A percentile compares a stretch with the other conserved stretches of the same genome.
Conservation (phyloP, 2,888 invertebrate species). For the Margaritifera margaritifera region DNA sequence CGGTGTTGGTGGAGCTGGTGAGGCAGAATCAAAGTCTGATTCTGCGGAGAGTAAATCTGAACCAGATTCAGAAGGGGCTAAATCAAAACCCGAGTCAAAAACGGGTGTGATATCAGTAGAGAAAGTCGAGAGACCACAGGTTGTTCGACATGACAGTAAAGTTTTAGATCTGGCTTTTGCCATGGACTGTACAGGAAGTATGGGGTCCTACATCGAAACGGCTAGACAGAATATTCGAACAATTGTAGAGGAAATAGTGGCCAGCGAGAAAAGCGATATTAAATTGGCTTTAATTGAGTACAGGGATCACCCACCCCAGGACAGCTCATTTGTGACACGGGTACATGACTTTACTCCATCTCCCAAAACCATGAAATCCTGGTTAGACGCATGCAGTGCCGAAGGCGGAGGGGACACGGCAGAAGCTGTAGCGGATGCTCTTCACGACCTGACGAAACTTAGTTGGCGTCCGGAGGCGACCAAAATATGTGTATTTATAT, state of each 20-base stretch:
- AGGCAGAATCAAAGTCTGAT: too few species aligned
- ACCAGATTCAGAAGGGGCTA: too few species aligned
- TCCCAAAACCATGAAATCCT: conserved; percentile 58
- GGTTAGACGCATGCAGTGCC: conserved; percentile 57
- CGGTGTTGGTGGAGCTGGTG: too few species aligned
- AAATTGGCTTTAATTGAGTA: conserved; percentile 65
- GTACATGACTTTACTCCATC: conserved; percentile 64
- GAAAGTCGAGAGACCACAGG: conserved; percentile 34
- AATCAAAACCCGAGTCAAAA: not conserved
- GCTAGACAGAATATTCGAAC: conserved; percentile 60
- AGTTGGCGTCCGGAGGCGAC: conserved; percentile 63
- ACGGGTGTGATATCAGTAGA: conserved; percentile 15
- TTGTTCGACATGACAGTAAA: conserved; percentile 54
- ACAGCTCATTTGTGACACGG: conserved; percentile 59
- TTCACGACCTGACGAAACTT: conserved; percentile 62
- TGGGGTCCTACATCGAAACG: conserved; percentile 63
- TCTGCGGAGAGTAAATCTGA: too few species aligned
- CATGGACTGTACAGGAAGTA: conserved; percentile 69
- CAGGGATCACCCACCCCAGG: conserved; percentile 67
- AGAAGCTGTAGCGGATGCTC: conserved; percentile 67
- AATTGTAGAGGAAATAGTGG: conserved; percentile 65
- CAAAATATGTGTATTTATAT: conserved; percentile 64
- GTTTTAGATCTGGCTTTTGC: conserved; percentile 66
- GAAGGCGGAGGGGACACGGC: conserved; percentile 65
- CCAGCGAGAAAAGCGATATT: conserved; percentile 63